Evolutionary conservation across 2,113 vertebrate genomes (phyloP).

Genomic region (Rhegmatorhina hoffmannsi): DNA sequence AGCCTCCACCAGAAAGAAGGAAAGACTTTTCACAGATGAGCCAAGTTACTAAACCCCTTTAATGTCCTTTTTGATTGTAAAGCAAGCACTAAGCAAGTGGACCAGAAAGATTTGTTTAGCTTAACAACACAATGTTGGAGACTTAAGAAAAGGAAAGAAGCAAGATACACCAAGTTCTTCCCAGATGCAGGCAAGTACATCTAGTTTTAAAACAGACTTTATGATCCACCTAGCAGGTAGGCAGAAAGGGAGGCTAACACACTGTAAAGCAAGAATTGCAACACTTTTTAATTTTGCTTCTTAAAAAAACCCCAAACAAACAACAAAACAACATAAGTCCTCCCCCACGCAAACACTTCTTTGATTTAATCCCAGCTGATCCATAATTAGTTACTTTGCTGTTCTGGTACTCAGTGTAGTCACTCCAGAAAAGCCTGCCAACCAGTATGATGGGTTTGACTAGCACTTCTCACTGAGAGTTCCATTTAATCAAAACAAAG

Average conservation of each 20-base stretch:
- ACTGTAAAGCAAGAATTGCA: neutral
- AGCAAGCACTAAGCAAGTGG: neutral
- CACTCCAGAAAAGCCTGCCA: neutral
- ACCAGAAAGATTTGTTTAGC: neutral
- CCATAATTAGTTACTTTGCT: neutral
- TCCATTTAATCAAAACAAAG: neutral
- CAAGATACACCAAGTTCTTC: neutral
- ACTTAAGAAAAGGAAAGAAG: neutral
- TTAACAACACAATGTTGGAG: neutral
- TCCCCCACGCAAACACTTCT: neutral
- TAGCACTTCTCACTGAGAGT: neutral
- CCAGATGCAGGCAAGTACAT: neutral
- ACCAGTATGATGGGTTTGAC: neutral
- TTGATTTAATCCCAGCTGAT: neutral
- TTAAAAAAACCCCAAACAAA: neutral
- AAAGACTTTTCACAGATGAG: neutral
- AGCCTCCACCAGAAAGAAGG: neutral
- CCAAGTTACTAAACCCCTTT: neutral
- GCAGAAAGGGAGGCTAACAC: neutral
- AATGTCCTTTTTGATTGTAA: neutral
- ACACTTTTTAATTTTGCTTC: neutral
- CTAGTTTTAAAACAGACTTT: neutral
- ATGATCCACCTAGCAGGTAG: neutral
- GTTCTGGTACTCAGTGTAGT: neutral
- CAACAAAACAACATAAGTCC: neutral